phyloP scores from a whole-genome alignment of 1,140 invertebrate species.

The Wasmannia auropunctata region DNA sequence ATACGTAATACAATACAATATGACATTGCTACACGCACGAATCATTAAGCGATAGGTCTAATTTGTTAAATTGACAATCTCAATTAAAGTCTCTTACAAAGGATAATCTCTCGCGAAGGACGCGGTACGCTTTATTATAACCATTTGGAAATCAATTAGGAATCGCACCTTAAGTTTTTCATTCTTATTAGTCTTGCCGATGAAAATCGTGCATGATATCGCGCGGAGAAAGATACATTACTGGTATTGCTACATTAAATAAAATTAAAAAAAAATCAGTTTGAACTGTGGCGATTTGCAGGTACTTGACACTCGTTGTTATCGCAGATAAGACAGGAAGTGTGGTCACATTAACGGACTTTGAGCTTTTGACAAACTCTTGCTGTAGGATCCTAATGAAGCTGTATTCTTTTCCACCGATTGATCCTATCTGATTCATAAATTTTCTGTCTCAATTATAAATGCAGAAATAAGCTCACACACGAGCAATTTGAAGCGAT shows the following conservation, averaged over 20 bases:
- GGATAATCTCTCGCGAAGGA: not conserved
- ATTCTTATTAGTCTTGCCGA: not conserved
- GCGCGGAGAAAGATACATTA: not conserved
- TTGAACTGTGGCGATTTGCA: not conserved
- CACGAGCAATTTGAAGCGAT: not conserved
- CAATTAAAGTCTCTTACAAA: too few relatives aligned
- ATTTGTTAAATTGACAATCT: not conserved
- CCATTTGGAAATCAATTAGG: not conserved
- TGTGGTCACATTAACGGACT: not conserved
- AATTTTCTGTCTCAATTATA: constrained; percentile 50
- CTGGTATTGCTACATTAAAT: not conserved
- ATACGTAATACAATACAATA: not conserved
- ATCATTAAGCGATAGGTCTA: not conserved
- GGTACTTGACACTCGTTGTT: not conserved
- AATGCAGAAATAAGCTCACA: constrained; percentile 30
- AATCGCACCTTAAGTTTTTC: not conserved
- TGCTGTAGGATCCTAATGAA: not conserved
- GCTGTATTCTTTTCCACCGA: not conserved
- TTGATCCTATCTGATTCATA: constrained; percentile 48
- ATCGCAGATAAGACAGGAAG: not conserved
- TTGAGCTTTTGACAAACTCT: not conserved
- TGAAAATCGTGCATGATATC: not conserved
- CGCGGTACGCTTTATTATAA: not conserved
- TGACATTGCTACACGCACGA: not conserved
- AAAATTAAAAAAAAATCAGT: not conserved